Conservation (phyloP, 2,113 vertebrate species). For the Propithecus coquereli region DNA sequence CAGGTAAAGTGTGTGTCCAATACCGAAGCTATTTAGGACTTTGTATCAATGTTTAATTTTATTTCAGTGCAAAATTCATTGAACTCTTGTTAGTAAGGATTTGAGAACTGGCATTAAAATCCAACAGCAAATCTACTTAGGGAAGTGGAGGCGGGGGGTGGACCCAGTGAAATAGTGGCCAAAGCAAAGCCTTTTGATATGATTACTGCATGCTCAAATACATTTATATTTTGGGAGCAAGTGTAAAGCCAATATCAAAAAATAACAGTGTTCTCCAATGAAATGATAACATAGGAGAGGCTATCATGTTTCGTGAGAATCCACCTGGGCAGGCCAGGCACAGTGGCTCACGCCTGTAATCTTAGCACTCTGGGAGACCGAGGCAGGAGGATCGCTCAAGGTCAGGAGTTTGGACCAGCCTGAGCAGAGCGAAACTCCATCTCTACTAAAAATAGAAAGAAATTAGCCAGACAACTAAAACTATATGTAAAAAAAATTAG, state of each 20-base stretch:
- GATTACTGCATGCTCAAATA: neutral
- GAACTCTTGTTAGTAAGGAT: neutral
- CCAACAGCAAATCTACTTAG: neutral
- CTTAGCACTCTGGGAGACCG: no score
- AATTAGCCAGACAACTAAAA: no score
- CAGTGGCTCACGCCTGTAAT: no score
- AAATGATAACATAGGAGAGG: neutral
- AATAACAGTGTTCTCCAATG: neutral
- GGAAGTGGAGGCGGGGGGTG: neutral
- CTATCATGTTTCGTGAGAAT: neutral
- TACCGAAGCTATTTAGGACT: neutral
- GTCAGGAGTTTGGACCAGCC: no score
- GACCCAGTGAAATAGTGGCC: neutral
- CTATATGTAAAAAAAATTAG: no score
- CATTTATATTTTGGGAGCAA: neutral
- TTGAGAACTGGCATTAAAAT: conserved; percentile 5
- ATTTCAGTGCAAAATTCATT: neutral
- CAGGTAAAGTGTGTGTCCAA: neutral
- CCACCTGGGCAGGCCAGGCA: neutral
- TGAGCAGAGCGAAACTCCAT: no score
- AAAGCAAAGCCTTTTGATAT: neutral
- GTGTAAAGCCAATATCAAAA: neutral
- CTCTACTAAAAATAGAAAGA: no score
- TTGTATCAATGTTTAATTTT: neutral
- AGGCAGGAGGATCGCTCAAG: no score